These are phyloP conservation scores for Pseudomyrmex flavicornis DNA, from an alignment of 1,140 invertebrate genomes.

Conservation along the genomic window DNA sequence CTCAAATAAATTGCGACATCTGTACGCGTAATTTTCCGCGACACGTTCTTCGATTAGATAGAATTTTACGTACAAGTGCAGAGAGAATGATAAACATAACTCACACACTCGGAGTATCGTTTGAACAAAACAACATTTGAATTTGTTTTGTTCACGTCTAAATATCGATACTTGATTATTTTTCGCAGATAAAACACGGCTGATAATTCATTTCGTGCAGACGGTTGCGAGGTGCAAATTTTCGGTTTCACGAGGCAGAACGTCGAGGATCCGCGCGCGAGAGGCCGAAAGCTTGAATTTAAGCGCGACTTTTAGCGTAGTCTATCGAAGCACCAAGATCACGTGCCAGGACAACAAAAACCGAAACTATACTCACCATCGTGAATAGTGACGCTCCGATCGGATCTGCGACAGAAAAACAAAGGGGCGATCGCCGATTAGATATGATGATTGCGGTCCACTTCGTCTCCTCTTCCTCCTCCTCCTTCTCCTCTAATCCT, in stretches of 20 bases:
- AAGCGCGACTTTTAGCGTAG: conserved; percentile 79
- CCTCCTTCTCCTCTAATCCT: background rate
- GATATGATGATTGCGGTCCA: conserved; percentile 1
- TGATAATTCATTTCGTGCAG: conserved; percentile 3
- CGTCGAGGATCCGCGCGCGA: conserved; percentile 32
- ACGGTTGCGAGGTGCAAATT: conserved; percentile 10
- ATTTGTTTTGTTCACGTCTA: background rate
- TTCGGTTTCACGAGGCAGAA: conserved; percentile 38
- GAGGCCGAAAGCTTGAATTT: conserved; percentile 34
- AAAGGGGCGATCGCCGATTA: conserved; percentile 30
- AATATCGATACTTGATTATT: background rate
- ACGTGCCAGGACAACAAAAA: conserved; percentile 69
- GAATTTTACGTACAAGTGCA: background rate
- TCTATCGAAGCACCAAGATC: conserved; percentile 85
- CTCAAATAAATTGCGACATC: too few species aligned
- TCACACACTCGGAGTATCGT: background rate
- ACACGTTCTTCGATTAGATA: too few species aligned
- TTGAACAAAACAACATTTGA: background rate
- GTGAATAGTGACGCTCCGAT: conserved; percentile 27
- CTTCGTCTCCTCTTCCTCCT: background rate
- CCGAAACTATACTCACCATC: conserved; percentile 82
- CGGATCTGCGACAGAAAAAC: conserved; percentile 52
- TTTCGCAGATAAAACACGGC: background rate
- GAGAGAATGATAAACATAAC: background rate
- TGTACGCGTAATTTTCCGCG: too few species aligned